Evolutionary conservation across 2,113 vertebrate genomes (phyloP), one percentile per base, ranked within the genome.

Genomic region (Ploceus nigricollis): DNA sequence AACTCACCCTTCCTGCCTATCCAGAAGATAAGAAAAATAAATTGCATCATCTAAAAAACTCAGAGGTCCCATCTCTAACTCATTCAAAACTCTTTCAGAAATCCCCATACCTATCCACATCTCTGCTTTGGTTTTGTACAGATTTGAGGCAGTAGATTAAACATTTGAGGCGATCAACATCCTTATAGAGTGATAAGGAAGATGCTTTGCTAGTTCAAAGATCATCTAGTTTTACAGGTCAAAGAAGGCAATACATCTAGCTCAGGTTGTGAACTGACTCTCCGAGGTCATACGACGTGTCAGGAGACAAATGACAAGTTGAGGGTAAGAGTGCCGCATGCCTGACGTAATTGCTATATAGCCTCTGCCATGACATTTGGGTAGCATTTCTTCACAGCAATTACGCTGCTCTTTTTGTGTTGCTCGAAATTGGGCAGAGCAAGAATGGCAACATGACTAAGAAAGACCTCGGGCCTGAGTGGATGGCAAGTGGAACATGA

Each of bases 311-410:
- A 82, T 82, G 82, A 70, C 65, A 39, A 70, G 66, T 5, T 40
- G 61, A 93, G 45, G 66, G 37, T 60, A 57, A 65, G 60, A 89
- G 88, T 93, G 60, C 51, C 21, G 10, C 9, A 6, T 87, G 37
- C 69, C 61, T 96, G 87, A 80, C 1, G 20, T 89, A 87, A 53
- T 72, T 72, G 58, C 77, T 89, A 22, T 47, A n/a, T 57, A 25
- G 60, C 69, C 33, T 77, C 61, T 57, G 63, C 61, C 51, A 50
- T 94, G 88, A 91, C 64, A 90, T 93, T 93, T 93, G 64, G 37
- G 54, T 60, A 89, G 81, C 81, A 81, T 91, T 95, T 89, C 84
- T 70, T 65, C 68, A 45, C 72, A 87, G 90, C 73, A 81, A 24
- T 94, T 91, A 90, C 13, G 5, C 54, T 94, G 69, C 73, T 87